Conservation (phyloP, 2,113 vertebrate genomes). For the Camarhynchus parvulus region DNA sequence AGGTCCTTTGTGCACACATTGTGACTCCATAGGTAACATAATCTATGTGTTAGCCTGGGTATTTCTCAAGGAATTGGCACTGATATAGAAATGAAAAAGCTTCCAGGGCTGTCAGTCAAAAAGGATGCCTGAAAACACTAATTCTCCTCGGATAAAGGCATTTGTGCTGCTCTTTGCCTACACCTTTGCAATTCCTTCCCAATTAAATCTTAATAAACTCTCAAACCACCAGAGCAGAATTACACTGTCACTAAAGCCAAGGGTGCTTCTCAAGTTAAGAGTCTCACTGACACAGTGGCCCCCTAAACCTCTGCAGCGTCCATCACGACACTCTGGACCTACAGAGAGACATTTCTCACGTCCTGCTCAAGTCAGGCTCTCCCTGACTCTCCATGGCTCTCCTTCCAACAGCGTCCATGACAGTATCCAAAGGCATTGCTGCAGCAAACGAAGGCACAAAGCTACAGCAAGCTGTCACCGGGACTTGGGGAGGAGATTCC, state of each 20-base stretch:
- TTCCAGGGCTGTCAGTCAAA: not conserved
- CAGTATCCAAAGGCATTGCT: rapidly evolving
- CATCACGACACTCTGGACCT: not conserved
- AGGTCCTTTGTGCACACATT: not conserved
- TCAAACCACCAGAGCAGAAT: not conserved
- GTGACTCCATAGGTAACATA: not conserved
- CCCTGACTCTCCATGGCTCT: not conserved
- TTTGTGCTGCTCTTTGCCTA: not conserved
- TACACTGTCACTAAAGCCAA: rapidly evolving
- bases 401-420: not conserved
- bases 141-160: not conserved
- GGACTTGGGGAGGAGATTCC: not conserved
- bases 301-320: not conserved
- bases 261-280: not conserved
- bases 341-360: not conserved
- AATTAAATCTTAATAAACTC: not conserved
- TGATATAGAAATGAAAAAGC: not conserved
- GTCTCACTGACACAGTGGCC: not conserved
- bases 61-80: not conserved
- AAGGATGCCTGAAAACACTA: not conserved
- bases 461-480: not conserved
- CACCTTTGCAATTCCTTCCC: not conserved
- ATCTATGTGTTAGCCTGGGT: not conserved
- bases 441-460: not conserved
- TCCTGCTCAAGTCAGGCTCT: not conserved